Evolutionary conservation across 2,888 invertebrate genomes (phyloP), one percentile per base, ranked within the genome.

Genomic region (Erpobdella octoculata): DNA sequence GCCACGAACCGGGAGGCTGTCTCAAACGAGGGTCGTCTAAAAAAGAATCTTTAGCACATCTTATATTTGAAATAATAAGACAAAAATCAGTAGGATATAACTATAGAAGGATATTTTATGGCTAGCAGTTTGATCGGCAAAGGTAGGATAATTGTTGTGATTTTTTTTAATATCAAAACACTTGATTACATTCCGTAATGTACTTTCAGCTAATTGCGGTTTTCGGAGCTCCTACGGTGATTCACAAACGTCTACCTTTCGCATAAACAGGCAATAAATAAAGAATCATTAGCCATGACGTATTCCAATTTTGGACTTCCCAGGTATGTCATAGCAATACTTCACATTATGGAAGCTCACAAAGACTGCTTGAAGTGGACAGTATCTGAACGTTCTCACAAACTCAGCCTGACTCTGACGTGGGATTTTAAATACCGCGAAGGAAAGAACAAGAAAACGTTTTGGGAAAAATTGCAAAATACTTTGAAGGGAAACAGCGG

Each of bases 311-410:
- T 53, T 28, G 74, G 75, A 18, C 73, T 75, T 31, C 75, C 75
- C 2, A 67, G 72, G 4, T 72, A 73, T 46, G 74, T 75, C 46
- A 59, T 69, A 15, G 74, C 74, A 38, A 73, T 77, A 36, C 74
- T 77, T 46, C 74, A 73, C 15, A 75, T 76, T 71, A 75, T 77
- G 76, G 75, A 77, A 62, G 66, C 69, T 2, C 73, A 77, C 68
- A 72, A 72, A 37, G 76, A 77, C 66, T 74, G 70, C 65, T 74
- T 77, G 21, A 74, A 76, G 71, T 77, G 77, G 77, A 73, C 75
- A 69, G 73, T 77, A 38, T 68, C 70, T 3, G 76, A 75, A 33
- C 70, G 75, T 28, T 72, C 73, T 8, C 76, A 75, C 69, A 76
- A 77, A 66, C 73, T 77, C 48, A 76, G 76, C n/a, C 72, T 77